Base-by-base conservation (phyloP, 2,888 invertebrate species). In the Hirtodrosophila alboralis region DNA sequence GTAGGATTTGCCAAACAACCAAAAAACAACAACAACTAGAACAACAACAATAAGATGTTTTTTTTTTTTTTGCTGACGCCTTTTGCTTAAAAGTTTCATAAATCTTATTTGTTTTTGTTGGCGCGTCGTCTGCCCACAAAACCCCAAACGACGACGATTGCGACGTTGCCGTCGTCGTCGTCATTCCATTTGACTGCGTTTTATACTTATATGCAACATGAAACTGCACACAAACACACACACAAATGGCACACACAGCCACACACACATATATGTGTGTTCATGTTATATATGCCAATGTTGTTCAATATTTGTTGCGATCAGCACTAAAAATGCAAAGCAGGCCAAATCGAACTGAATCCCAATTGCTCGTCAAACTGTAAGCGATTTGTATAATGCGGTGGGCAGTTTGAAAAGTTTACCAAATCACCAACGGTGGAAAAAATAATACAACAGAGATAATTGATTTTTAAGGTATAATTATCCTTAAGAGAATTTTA, bases 11-110 rank as follows among this genome's bases (percentile, higher is more conserved):
- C 60, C 52, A 51, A 58, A 28, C 43, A 45, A 40, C 38, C 72
- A 47, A 57, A 57, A 52, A 28, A 60, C 48, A 57, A 49, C 60
- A 44, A 52, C 57, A 57, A 41, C 61, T 51, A 56, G 16, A 65
- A 66, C 45, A 59, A 36, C 33, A 34, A 37, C 40, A 66, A 41
- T 27, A 13, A 34, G 51, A 27, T 7, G 12, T 4, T 12, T 41
- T 48, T 41, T 53, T 23, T 36, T 45, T 44, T 43, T 60, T 51
- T 51, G 40, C 67, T 67, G 81, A 73, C 73, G 81, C 67, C 85
- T 86, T 81, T 84, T 68, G 81, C 84, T 69, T 79, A 80, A 85
- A 85, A 86, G 81, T 73, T 86, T 78, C 87, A 87, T 85, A 85
- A 87, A 85, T 85, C 86, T 87, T 75, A 64, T 80, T 74, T 75